phyloP scores from a whole-genome alignment of 2,797 vertebrate genomes.

The Fringilla coelebs region DNA sequence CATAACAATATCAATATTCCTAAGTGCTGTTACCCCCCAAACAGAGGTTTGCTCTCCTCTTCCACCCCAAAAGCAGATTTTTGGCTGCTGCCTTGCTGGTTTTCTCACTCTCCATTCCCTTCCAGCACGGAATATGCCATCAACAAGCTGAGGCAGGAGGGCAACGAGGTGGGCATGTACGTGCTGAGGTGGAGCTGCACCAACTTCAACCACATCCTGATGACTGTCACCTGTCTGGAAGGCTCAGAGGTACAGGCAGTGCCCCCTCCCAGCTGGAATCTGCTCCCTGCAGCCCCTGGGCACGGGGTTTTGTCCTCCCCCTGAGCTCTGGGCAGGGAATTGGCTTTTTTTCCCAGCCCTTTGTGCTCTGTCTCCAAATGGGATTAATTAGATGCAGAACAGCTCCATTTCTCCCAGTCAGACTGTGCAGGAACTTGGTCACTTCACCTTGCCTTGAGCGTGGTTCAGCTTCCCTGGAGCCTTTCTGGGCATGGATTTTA shows the following conservation, averaged over 20 bases:
- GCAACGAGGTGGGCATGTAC: conserved; percentile 91
- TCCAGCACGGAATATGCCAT: conserved; percentile 92
- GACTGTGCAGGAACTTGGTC: background rate
- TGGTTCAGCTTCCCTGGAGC: background rate
- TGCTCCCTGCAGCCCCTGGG: background rate
- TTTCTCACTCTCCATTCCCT: background rate
- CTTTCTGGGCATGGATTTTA: background rate
- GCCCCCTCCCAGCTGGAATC: background rate
- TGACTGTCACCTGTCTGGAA: conserved; percentile 91
- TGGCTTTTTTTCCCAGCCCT: background rate
- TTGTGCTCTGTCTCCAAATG: background rate
- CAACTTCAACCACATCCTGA: conserved; percentile 92
- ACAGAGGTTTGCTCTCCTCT: fast-evolving
- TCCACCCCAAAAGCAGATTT: background rate
- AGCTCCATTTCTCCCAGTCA: background rate
- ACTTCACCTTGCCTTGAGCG: background rate
- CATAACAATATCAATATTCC: background rate
- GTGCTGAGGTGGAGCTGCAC: conserved; percentile 96
- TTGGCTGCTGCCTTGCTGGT: background rate
- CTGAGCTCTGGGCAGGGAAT: background rate
- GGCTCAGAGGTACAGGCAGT: conserved; percentile 78
- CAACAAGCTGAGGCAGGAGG: conserved; percentile 91
- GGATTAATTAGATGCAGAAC: background rate
- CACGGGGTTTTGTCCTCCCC: background rate
- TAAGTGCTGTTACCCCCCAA: background rate